Base-by-base conservation (phyloP, 2,888 invertebrate genomes). In the Maniola hyperantus region DNA sequence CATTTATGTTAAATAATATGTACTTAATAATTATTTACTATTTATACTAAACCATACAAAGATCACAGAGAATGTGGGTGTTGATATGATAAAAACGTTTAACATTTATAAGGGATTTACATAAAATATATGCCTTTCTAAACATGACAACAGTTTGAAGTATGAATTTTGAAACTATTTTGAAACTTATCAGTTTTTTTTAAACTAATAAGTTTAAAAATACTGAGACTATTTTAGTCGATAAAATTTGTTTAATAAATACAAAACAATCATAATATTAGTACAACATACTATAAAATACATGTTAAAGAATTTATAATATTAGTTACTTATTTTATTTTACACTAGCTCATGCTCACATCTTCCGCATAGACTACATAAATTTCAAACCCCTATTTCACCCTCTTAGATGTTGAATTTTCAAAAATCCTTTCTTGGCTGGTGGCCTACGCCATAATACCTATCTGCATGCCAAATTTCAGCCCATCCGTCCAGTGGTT, bases 61-160 rank as follows among this genome's bases (percentile, higher is more conserved):
- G 20, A 58, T 44, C 58, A 58, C 58, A 58, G 58, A 58, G 26
- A 58, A 42, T 44, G 26, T 58, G 58, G 42, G 42, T 20, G 36
- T 36, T n/a, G 8, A 42, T 44, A 44, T 33, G 7, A 20, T 54
- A 10, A 44, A 26, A 58, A 44, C 15, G 44, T 34, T 11, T 11
- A 42, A 48, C n/a, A 58, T 26, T 20, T 10, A 36, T 6, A 42
- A 44, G 13, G 42, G 42, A 13, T n/a, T 53, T 34, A 13, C 8
- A 57, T 57, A 39, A 57, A 20, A n/a, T 11, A 39, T 57, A 20
- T 36, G 5, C 5, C 36, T 57, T 39, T 15, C 15, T n/a, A 36
- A 58, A 44, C 10, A 42, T 18, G 15, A 44, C n/a, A 18, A 18
- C 10, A 18, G 1, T 8, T n/a, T n/a, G n/a, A 58, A 58, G 11